phyloP scores from a whole-genome alignment of 1,140 invertebrate genomes.

The Phymastichus coffea region DNA sequence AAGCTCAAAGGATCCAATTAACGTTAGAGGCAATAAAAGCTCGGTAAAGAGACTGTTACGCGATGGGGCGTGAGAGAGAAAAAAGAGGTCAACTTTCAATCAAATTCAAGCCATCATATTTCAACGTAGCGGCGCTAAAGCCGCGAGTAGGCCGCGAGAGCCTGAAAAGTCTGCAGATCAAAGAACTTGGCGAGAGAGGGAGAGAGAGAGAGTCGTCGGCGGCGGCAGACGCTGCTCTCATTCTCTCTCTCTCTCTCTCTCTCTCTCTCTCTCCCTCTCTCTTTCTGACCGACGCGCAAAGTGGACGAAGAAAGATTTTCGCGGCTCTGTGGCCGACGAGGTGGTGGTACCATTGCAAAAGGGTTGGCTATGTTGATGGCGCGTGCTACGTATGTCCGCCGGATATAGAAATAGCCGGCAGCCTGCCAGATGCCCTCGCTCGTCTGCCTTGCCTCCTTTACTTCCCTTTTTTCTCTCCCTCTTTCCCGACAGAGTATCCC shows the following conservation, averaged over 20 bases:
- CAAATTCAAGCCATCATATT: background rate
- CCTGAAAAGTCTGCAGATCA: background rate
- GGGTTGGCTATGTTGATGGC: constrained; percentile 28
- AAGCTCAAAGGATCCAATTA: too few relatives aligned
- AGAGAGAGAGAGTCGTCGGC: constrained; percentile 6
- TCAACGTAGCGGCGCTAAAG: background rate
- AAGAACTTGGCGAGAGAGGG: too few relatives aligned
- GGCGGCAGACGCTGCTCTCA: background rate
- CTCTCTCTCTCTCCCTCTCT: too few relatives aligned
- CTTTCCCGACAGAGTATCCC: too few relatives aligned
- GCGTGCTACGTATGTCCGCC: constrained; percentile 28
- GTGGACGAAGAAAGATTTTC: constrained; percentile 15
- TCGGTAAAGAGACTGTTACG: too few relatives aligned
- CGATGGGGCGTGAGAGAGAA: too few relatives aligned
- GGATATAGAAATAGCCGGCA: constrained; percentile 45
- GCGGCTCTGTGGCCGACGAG: background rate
- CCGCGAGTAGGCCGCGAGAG: too few relatives aligned
- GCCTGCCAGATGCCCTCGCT: constrained; percentile 46
- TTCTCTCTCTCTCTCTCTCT: too few relatives aligned
- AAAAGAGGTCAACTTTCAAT: too few relatives aligned
- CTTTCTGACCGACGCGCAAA: too few relatives aligned
- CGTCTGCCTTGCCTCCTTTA: background rate
- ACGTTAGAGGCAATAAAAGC: too few relatives aligned
- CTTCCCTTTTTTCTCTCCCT: background rate
- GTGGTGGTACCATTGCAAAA: background rate